A percentile compares a stretch with the other conserved stretches of the same genome.
Conservation (phyloP, 2,888 invertebrate species). For the Fragum whitleyi region DNA sequence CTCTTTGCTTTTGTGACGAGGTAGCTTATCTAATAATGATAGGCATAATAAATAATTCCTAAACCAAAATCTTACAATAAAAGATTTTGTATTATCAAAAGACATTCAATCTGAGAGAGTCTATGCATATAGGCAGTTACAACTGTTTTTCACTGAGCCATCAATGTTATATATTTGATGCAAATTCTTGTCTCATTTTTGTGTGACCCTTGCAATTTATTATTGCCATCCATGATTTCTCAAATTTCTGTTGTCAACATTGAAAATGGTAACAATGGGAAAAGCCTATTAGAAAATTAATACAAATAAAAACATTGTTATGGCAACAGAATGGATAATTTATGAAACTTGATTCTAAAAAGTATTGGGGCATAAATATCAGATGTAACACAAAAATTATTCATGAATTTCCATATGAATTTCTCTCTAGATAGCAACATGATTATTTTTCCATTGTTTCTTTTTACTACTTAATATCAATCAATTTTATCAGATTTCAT, state of each 20-base stretch:
- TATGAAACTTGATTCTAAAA: conserved; percentile 5
- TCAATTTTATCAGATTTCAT: too few species aligned
- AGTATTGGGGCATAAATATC: background rate
- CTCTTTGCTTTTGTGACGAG: conserved; percentile 3
- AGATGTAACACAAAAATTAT: conserved; percentile 20
- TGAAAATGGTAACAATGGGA: background rate
- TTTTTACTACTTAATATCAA: background rate
- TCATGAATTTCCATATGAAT: conserved; percentile 12
- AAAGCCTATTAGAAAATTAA: conserved; percentile 23
- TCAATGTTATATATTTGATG: too few species aligned
- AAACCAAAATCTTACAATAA: too few species aligned
- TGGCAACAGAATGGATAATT: background rate
- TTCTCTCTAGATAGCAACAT: conserved; percentile 4
- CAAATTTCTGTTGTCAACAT: too few species aligned
- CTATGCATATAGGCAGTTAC: too few species aligned
- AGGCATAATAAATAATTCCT: conserved; percentile 1
- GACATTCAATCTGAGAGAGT: too few species aligned
- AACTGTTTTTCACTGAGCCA: too few species aligned
- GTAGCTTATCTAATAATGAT: conserved; percentile 12
- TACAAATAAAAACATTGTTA: background rate
- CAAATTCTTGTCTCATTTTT: too few species aligned
- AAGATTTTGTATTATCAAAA: too few species aligned
- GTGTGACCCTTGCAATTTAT: too few species aligned
- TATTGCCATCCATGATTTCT: too few species aligned
- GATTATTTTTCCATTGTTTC: conserved; percentile 1